phyloP scores from a whole-genome alignment of 2,888 invertebrate species.

The Eristalis pertinax region DNA sequence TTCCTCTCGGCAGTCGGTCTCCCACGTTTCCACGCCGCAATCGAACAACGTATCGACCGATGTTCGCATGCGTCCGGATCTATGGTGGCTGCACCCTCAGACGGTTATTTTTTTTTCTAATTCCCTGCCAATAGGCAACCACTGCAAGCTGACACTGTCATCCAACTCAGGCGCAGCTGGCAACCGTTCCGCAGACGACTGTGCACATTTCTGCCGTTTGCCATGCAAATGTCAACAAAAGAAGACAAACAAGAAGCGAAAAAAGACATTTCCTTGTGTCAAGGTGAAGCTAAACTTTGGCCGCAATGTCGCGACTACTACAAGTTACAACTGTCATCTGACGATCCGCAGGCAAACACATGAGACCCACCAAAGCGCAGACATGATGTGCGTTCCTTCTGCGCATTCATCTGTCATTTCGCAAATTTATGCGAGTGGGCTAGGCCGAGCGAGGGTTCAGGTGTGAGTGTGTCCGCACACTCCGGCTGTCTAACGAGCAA shows the following conservation, averaged over 20 bases:
- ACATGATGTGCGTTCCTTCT: constrained; percentile 3
- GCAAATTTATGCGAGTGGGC: constrained; percentile 43
- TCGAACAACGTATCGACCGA: neutral
- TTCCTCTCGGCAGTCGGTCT: too few species aligned
- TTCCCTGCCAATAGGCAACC: constrained; percentile 1
- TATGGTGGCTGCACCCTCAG: constrained; percentile 19
- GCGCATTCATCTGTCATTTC: constrained; percentile 38
- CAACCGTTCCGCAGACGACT: neutral
- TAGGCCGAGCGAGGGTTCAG: constrained; percentile 14
- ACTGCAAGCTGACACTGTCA: constrained; percentile 10
- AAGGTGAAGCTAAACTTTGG: constrained; percentile 32
- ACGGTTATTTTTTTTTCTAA: neutral
- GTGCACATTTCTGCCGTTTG: neutral
- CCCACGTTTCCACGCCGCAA: neutral
- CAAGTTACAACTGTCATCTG: constrained; percentile 44
- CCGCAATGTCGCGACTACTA: neutral
- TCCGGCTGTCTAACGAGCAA: too few species aligned
- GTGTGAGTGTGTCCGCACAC: neutral
- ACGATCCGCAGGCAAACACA: neutral
- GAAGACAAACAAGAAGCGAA: neutral
- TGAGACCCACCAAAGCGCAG: neutral
- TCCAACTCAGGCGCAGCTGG: neutral
- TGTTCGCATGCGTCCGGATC: neutral
- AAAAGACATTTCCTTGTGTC: constrained; percentile 23
- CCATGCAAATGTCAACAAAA: constrained; percentile 10